Evolutionary conservation across 2,113 vertebrate genomes (phyloP).

Genomic region (Motacilla alba): DNA sequence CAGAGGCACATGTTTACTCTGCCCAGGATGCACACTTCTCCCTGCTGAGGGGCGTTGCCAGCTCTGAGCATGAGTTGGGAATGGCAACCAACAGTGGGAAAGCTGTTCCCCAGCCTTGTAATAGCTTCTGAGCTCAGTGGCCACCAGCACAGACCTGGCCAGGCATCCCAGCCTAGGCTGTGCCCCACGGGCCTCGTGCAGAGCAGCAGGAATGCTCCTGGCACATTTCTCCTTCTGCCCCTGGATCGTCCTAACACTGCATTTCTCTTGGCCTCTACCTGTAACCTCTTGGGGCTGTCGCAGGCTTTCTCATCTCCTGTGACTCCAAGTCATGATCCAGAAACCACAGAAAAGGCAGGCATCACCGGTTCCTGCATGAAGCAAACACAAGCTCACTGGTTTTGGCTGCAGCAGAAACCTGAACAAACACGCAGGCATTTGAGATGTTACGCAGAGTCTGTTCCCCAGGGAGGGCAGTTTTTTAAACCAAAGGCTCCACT

Average conservation of each 20-base stretch:
- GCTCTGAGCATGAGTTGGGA: accelerated
- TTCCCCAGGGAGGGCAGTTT: not conserved
- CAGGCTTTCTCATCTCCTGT: not conserved
- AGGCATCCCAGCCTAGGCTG: accelerated
- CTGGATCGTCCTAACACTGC: too few species aligned
- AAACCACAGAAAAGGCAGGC: not conserved
- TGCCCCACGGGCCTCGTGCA: accelerated
- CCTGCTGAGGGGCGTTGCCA: accelerated
- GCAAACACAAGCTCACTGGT: not conserved
- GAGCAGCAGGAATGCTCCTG: not conserved
- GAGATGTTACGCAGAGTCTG: not conserved
- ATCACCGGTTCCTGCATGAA: not conserved
- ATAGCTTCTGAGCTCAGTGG: not conserved
- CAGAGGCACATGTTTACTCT: accelerated
- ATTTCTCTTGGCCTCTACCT: too few species aligned
- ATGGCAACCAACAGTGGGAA: accelerated
- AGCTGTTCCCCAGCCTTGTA: not conserved
- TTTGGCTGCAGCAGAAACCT: not conserved
- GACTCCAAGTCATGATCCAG: not conserved
- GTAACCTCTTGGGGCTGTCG: accelerated
- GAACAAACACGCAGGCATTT: not conserved
- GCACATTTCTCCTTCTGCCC: not conserved
- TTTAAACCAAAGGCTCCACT: not conserved
- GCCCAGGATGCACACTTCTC: not conserved
- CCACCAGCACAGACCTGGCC: accelerated